Evolutionary conservation across 2,113 vertebrate species (phyloP), one percentile per base, ranked within the genome.

Genomic region (Hippolais icterina): DNA sequence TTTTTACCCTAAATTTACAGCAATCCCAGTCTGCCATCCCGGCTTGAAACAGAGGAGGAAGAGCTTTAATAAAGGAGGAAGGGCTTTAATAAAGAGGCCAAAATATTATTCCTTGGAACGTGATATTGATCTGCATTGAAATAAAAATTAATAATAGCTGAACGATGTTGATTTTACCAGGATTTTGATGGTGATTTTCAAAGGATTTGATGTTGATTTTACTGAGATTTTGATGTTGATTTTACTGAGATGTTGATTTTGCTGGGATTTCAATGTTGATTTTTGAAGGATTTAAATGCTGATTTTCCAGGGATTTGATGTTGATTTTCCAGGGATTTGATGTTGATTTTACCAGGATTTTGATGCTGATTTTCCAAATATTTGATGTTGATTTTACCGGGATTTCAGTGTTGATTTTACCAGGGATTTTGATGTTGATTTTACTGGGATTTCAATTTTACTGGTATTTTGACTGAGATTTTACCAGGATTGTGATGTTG

Each of bases 331-430:
- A 0, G 2, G 10, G 24, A 56, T n/a, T n/a, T n/a, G n/a, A n/a
- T n/a, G n/a, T n/a, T n/a, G n/a, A n/a, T n/a, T n/a, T n/a, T n/a
- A n/a, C n/a, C n/a, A n/a, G n/a, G n/a, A n/a, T 28, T 74, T 41
- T 15, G 16, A 15, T 41, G 16, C 4, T 25, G 50, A 33, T n/a
- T 57, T 47, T 59, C 1, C 4, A 0, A 2, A 6, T 25, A 10
- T 23, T 42, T 18, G 4, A 8, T 2, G 2, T 2, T 10, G 35
- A n/a, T n/a, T n/a, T n/a, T n/a, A n/a, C n/a, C n/a, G n/a, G n/a
- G n/a, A n/a, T n/a, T n/a, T n/a, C n/a, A n/a, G n/a, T n/a, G n/a
- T n/a, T n/a, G n/a, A n/a, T 5, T 41, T 50, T 61, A 25, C 0
- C 2, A 0, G 8, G 6, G 7, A 37, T 23, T 42, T n/a, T 35